phyloP scores from a whole-genome alignment of 2,888 invertebrate genomes.

The Microchrysa polita region DNA sequence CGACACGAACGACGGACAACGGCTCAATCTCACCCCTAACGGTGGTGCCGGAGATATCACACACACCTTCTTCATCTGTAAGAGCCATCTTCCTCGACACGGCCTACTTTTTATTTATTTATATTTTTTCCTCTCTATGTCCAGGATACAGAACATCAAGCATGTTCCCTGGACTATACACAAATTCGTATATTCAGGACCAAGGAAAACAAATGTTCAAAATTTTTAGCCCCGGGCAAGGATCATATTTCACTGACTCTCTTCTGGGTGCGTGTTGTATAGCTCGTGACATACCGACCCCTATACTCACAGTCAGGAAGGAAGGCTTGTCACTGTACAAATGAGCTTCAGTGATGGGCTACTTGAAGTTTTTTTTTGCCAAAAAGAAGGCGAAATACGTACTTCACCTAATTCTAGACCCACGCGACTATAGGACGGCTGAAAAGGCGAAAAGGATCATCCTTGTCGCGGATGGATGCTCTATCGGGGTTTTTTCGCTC shows the following conservation, averaged over 20 bases:
- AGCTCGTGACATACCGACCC: too few species aligned
- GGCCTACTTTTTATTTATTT: too few species aligned
- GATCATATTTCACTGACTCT: slow-evolving; percentile 37
- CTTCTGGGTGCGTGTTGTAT: too few species aligned
- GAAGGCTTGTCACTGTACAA: slow-evolving; percentile 40
- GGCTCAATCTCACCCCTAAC: not conserved
- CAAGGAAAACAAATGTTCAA: slow-evolving; percentile 38
- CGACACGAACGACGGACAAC: too few species aligned
- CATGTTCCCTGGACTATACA: not conserved
- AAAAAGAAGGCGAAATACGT: not conserved
- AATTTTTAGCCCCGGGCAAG: slow-evolving; percentile 39
- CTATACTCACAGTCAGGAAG: slow-evolving; percentile 31
- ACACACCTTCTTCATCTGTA: too few species aligned
- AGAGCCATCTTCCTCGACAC: too few species aligned
- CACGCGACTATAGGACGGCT: not conserved
- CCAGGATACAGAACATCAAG: too few species aligned
- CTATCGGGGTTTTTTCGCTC: too few species aligned
- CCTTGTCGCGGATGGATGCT: too few species aligned
- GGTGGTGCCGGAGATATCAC: not conserved
- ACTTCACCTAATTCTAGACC: not conserved
- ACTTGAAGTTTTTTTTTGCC: slow-evolving; percentile 19
- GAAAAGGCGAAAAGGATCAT: too few species aligned
- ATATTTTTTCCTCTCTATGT: too few species aligned
- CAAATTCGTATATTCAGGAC: too few species aligned
- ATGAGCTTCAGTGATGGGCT: slow-evolving; percentile 32